Conservation (phyloP, 2,113 vertebrate genomes). For the Dunckerocampus dactyliophorus region DNA sequence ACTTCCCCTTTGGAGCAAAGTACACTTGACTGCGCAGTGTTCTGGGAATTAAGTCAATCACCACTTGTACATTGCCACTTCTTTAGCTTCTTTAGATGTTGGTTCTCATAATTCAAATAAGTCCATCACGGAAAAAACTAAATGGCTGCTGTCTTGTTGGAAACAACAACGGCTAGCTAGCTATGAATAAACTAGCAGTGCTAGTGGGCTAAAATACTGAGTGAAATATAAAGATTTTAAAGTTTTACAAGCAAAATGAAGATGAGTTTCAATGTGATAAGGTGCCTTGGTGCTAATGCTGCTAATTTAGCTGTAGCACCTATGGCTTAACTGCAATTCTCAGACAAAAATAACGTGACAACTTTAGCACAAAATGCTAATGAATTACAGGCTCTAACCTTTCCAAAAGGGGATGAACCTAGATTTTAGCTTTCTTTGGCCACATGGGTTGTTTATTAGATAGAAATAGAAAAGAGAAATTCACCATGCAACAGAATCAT, state of each 20-base stretch:
- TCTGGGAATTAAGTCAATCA: not conserved
- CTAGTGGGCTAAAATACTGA: too few species aligned
- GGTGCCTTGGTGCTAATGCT: too few species aligned
- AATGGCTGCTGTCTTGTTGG: not conserved
- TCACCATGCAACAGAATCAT: conserved; percentile 1
- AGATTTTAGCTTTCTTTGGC: not conserved
- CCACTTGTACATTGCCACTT: not conserved
- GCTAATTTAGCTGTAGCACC: too few species aligned
- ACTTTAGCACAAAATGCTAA: not conserved
- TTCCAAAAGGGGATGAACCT: not conserved
- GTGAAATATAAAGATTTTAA: not conserved
- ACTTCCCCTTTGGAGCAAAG: conserved; percentile 13
- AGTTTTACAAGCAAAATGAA: too few species aligned
- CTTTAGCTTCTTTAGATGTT: too few species aligned
- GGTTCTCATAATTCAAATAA: not conserved
- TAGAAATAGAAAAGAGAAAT: not conserved
- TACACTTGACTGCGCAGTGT: conserved; percentile 32
- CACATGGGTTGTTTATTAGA: not conserved
- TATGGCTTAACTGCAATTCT: too few species aligned
- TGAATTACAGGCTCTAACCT: not conserved
- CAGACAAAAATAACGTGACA: too few species aligned
- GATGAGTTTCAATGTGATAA: too few species aligned
- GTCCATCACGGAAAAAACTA: not conserved
- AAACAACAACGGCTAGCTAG: not conserved
- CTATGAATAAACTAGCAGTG: too few species aligned